phyloP scores from a whole-genome alignment of 2,888 invertebrate species.

The Tethea ocularis region DNA sequence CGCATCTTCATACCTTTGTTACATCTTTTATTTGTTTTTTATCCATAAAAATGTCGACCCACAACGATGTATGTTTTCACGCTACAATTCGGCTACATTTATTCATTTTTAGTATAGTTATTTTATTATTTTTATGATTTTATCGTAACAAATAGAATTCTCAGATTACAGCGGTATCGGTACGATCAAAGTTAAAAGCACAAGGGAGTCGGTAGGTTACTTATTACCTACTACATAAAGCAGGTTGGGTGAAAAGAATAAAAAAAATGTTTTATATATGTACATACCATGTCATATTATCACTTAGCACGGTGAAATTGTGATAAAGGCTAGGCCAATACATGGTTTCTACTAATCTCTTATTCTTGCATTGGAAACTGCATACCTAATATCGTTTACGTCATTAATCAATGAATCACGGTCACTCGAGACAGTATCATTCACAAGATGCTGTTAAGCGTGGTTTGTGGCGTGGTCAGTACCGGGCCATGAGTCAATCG shows the following conservation, averaged over 20 bases:
- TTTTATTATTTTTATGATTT: constrained; percentile 38
- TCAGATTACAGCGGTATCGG: constrained; percentile 10
- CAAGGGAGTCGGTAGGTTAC: background rate
- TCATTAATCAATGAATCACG: constrained; percentile 36
- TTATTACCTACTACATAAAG: background rate
- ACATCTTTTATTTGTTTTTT: constrained; percentile 74
- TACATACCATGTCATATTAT: no score
- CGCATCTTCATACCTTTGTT: constrained; percentile 81
- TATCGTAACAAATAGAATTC: constrained; percentile 9
- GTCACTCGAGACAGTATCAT: constrained; percentile 51
- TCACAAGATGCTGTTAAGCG: constrained; percentile 43
- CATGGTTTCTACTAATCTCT: no score
- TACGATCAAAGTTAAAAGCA: background rate
- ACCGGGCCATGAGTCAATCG: constrained; percentile 52
- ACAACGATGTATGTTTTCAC: constrained; percentile 78
- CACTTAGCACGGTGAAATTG: no score
- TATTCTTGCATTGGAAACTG: no score
- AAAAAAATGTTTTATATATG: no score
- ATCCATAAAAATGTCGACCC: constrained; percentile 62
- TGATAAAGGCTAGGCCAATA: no score
- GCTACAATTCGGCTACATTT: constrained; percentile 65
- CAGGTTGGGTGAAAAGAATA: background rate
- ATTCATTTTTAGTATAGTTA: constrained; percentile 55
- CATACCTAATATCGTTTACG: no score
- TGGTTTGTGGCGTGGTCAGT: constrained; percentile 69